These are phyloP conservation scores for Netelia fuscicornis DNA, from an alignment of 2,888 invertebrate species.

Conservation along the genomic window DNA sequence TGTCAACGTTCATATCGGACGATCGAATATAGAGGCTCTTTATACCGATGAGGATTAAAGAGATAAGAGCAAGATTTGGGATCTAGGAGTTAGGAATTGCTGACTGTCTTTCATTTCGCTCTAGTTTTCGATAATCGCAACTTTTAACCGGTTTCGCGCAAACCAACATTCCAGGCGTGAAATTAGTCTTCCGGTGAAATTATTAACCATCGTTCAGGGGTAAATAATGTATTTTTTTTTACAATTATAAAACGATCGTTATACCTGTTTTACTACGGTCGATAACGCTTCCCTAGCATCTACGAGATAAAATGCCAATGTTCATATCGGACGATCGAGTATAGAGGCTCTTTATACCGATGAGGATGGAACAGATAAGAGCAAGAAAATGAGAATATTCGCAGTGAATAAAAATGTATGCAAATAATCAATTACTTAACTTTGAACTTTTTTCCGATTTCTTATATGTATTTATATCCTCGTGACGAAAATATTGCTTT, in stretches of 20 bases:
- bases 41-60: neutral
- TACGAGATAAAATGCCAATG: neutral
- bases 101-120: constrained; percentile 13
- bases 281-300: neutral
- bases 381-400: no score
- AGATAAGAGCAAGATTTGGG: neutral
- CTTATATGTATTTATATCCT: no score
- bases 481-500: no score
- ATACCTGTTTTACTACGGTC: neutral
- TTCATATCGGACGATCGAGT: neutral
- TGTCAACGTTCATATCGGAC: neutral
- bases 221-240: neutral
- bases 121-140: constrained; percentile 10
- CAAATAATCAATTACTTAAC: no score
- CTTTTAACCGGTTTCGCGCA: constrained; percentile 9
- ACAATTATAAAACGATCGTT: neutral
- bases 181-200: constrained; percentile 23
- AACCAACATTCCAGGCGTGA: neutral
- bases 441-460: no score
- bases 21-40: neutral
- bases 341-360: neutral
- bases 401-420: no score
- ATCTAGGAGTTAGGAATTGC: neutral
- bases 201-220: neutral
- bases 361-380: neutral